Base-by-base conservation (phyloP, 2,113 vertebrate genomes). In the Lophochroa leadbeateri region DNA sequence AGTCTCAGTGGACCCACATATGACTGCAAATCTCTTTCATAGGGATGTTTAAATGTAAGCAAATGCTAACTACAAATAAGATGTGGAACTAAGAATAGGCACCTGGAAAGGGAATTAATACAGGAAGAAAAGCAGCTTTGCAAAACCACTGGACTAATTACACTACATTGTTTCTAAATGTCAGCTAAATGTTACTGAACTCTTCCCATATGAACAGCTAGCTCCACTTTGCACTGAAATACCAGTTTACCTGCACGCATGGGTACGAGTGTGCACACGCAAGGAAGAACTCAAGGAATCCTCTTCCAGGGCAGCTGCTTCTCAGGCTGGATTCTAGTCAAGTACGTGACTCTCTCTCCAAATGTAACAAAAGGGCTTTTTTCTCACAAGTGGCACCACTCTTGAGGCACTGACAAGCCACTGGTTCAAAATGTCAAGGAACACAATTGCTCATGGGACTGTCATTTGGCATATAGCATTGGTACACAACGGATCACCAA, bases 261-360 rank as follows among this genome's bases (percentile, higher is more conserved):
- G 20, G 39, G 67, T 33, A 72, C 0, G 1, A 53, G 35, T 4
- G 29, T 44, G 28, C 35, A 31, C 0, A 1, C 9, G 43, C 7
- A 33, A 16, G 33, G 37, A 71, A 18, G 19, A 75, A 39, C n/a
- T 57, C 5, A 0, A 0, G 39, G 50, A 13, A 44, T 31, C 23
- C 28, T 80, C 31, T 39, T 44, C 31, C 47, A 79, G 57, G 23
- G 21, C 84, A 71, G 13, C 44, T 68, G 43, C 39, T 79, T 44
- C 70, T 82, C 15, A 31, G 67, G 17, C 2, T 61, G 71, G 23
- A 46, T n/a, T 55, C 58, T 9, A 47, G 15, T 2, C 9, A 89
- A 76, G n/a, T 20, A 82, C 72, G 43, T 1, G 2, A 10, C 53
- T 49, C 27, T 58, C 70, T 23, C 37, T 67, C 58, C 71, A 35